Conservation (phyloP, 1,140 invertebrate genomes). For the Micrasema minimum region DNA sequence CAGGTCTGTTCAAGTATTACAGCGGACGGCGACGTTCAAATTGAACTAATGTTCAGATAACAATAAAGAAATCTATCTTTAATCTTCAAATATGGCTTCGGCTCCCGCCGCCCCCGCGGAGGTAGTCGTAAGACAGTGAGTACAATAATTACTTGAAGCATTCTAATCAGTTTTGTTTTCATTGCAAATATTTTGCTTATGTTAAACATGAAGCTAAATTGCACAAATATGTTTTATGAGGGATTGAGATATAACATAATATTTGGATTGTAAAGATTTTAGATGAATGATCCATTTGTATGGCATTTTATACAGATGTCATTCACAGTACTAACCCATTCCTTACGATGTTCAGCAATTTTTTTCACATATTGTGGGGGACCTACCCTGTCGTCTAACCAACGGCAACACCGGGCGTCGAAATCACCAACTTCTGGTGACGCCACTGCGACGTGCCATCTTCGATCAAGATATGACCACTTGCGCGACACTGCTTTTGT, state of each 20-base stretch:
- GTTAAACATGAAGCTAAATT: background rate
- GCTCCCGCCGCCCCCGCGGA: background rate
- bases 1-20: conserved; percentile 7
- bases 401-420: too few species aligned
- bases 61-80: conserved; percentile 23
- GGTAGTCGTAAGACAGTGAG: conserved; percentile 32
- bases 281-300: background rate
- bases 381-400: too few species aligned
- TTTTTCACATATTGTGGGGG: too few species aligned
- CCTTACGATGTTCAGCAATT: too few species aligned
- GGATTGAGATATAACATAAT: background rate
- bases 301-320: background rate
- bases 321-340: too few species aligned
- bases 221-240: background rate
- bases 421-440: too few species aligned
- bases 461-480: too few species aligned
- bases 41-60: conserved; percentile 38
- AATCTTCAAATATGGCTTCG: conserved; percentile 36
- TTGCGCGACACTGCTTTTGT: too few species aligned
- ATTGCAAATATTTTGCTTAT: background rate
- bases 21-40: conserved; percentile 8
- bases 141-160: too few species aligned
- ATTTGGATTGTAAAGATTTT: background rate
- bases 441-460: too few species aligned
- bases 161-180: background rate